Base-by-base conservation (phyloP, 2,888 invertebrate species). In the Embidobia sp. region DNA sequence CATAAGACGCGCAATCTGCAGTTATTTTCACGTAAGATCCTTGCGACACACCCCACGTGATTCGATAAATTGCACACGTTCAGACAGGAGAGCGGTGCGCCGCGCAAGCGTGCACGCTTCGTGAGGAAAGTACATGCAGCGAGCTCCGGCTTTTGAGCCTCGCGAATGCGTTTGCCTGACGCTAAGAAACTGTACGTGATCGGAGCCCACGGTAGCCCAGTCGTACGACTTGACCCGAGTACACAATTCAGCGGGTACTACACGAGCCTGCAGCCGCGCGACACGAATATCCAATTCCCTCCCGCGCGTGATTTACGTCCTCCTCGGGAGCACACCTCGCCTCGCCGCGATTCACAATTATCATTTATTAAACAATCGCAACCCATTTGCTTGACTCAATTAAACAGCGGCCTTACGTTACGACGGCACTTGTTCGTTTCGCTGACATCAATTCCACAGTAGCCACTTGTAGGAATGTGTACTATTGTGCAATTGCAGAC, bases 41-140 rank as follows among this genome's bases (percentile, higher is more conserved):
- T 59, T 69, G 57, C 69, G 59, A 69, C 69, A 69, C 69, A 42
- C 59, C 69, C 51, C 69, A 42, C 57, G 69, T 51, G 49, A 70
- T 59, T 59, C 44, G 33, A 70, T 70, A 59, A 70, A 70, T 59
- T 13, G 51, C 11, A 33, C 42, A 59, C 55, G 48, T 67, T 31
- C 42, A 13, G 18, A 13, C 18, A n/a, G n/a, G n/a, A n/a, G n/a
- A n/a, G n/a, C n/a, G n/a, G n/a, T 22, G 22, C 22, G 22, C 6
- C 22, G 22, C 22, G 22, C 22, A n/a, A n/a, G n/a, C 22, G 16
- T 35, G 35, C 35, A 46, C 19, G 19, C 5, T 59, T 29, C 27
- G 8, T 29, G 63, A 40, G 19, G 51, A 51, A 66, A 53, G 53
- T 35, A 40, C 42, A n/a, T 3, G 15, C 16, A 22, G 1, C 5